Percentiles rank a stretch among this genome's conserved stretches.
Evolutionary conservation across 2,888 invertebrate species (phyloP).

Genomic region (Lepidocyrtoides sp.): DNA sequence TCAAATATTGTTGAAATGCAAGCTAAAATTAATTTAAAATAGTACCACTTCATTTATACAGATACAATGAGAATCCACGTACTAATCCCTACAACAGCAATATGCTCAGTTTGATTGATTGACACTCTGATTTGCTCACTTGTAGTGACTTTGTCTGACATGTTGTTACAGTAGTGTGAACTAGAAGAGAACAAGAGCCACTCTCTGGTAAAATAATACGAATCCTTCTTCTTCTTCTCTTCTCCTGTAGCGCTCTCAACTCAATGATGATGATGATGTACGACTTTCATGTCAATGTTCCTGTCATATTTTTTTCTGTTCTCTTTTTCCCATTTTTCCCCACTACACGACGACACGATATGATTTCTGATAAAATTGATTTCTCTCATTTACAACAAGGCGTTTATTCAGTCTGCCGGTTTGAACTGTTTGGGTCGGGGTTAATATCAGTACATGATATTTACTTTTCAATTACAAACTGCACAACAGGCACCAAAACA

Average conservation of each 20-base stretch:
- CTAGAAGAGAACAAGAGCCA: no score
- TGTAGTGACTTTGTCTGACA: background rate
- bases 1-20: no score
- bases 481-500: no score
- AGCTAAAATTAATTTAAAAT: no score
- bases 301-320: background rate
- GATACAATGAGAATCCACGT: no score
- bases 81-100: no score
- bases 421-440: no score
- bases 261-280: background rate
- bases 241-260: background rate
- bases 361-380: background rate
- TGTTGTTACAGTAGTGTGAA: background rate
- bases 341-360: background rate
- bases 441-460: no score
- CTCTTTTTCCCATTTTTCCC: background rate
- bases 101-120: conserved; percentile 24
- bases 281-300: background rate
- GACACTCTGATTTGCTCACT: conserved; percentile 27
- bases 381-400: background rate
- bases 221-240: background rate
- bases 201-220: no score
- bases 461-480: no score
- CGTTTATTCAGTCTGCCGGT: no score
- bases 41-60: no score